phyloP scores from a whole-genome alignment of 2,888 invertebrate genomes.

The Augochlorella aurata region DNA sequence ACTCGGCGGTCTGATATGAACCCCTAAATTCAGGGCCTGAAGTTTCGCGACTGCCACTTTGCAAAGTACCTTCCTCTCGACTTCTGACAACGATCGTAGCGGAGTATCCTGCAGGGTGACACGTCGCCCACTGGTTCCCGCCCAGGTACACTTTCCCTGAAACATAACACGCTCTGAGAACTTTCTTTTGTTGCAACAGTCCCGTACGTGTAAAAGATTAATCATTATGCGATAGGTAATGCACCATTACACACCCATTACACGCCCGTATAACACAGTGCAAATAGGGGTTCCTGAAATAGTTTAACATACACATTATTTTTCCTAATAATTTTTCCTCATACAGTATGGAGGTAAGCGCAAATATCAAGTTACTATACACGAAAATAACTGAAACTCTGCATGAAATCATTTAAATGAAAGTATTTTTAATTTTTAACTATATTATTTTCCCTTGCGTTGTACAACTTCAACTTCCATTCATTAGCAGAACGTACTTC shows the following conservation, averaged over 20 bases:
- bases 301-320: neutral
- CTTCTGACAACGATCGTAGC: constrained; percentile 89
- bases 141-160: constrained; percentile 92
- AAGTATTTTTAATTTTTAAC: no score
- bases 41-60: constrained; percentile 93
- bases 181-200: neutral
- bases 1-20: constrained; percentile 90
- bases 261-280: neutral
- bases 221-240: neutral
- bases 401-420: no score
- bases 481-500: no score
- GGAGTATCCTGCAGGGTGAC: constrained; percentile 88
- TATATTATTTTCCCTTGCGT: no score
- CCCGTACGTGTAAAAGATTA: neutral
- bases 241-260: no score
- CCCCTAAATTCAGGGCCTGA: constrained; percentile 92
- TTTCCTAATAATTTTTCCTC: neutral
- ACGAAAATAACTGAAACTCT: no score
- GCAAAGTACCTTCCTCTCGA: constrained; percentile 91
- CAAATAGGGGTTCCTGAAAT: neutral
- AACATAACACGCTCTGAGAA: constrained; percentile 65
- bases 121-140: constrained; percentile 86
- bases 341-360: neutral
- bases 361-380: no score
- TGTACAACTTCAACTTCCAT: no score